Percentiles rank a stretch among this genome's conserved stretches.
Conservation (phyloP, 1,140 invertebrate genomes). For the Helicoverpa zea region DNA sequence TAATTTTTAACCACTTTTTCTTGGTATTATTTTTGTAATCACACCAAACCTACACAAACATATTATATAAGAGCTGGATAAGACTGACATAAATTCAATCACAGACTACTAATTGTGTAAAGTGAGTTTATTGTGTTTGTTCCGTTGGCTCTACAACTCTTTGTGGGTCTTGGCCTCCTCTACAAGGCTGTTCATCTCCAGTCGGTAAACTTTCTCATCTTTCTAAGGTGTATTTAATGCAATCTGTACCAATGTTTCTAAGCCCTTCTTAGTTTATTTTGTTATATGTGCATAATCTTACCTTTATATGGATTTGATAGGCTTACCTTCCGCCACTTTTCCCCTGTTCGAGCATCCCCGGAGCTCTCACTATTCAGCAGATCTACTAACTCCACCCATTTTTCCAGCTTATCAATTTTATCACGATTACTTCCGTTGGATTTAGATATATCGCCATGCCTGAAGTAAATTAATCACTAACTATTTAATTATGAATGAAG, state of each 20-base stretch:
- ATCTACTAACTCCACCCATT: slow-evolving; percentile 20
- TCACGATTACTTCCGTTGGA: neutral
- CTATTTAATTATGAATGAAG: too few relatives aligned
- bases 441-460: slow-evolving; percentile 18
- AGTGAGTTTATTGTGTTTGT: neutral
- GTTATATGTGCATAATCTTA: neutral
- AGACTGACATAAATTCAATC: too few relatives aligned
- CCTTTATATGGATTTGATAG: neutral
- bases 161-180: too few relatives aligned
- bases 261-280: neutral
- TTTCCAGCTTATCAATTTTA: neutral
- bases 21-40: slow-evolving; percentile 18
- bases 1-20: neutral
- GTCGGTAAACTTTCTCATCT: too few relatives aligned
- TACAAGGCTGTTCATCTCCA: too few relatives aligned
- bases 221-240: too few relatives aligned
- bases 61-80: neutral
- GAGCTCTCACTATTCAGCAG: slow-evolving; percentile 17
- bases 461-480: neutral
- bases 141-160: too few relatives aligned
- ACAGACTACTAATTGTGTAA: neutral
- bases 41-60: slow-evolving; percentile 20
- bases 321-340: slow-evolving; percentile 31
- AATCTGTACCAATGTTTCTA: too few relatives aligned
- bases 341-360: slow-evolving; percentile 14